A percentile compares a stretch with the other conserved stretches of the same genome.
phyloP scores from a whole-genome alignment of 2,888 invertebrate genomes.

The Melinaea marsaeus region DNA sequence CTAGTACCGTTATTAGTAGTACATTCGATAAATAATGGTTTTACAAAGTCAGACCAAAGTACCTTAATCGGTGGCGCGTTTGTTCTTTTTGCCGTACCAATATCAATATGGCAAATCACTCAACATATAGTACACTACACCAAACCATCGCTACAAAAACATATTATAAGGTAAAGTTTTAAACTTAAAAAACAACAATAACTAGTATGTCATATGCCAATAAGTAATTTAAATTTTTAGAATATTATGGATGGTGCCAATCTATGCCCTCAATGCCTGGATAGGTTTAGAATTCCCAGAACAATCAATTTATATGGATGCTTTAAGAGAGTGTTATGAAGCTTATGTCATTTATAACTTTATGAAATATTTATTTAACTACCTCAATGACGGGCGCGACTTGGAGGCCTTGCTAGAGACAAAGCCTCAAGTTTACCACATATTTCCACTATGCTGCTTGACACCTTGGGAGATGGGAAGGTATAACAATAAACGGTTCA shows the following conservation, averaged over 20 bases:
- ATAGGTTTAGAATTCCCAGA: conserved; percentile 91
- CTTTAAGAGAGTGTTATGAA: conserved; percentile 96
- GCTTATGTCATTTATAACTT: conserved; percentile 99
- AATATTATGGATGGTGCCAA: conserved; percentile 98
- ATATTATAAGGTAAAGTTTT: conserved; percentile 87
- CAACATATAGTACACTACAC: conserved; percentile 96
- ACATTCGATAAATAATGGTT: conserved; percentile 88
- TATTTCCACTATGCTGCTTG: conserved; percentile 94
- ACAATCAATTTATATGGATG: conserved; percentile 94
- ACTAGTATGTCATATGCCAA: conserved; percentile 12
- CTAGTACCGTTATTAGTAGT: conserved; percentile 90
- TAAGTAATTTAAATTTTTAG: conserved; percentile 56
- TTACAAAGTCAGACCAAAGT: conserved; percentile 87
- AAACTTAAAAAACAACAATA: neutral
- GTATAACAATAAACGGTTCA: conserved; percentile 52
- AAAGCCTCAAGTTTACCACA: conserved; percentile 91
- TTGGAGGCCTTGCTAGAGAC: conserved; percentile 88
- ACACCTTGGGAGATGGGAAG: conserved; percentile 96
- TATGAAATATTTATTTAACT: conserved; percentile 95
- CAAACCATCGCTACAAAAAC: conserved; percentile 93
- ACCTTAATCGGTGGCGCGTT: conserved; percentile 93
- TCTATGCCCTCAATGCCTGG: conserved; percentile 97
- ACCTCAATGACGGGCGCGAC: conserved; percentile 91
- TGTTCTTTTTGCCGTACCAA: conserved; percentile 92
- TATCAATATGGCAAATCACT: conserved; percentile 96